These are phyloP conservation scores for Emydoidea blandingii DNA, from an alignment of 2,797 vertebrate genomes.

Conservation along the genomic window DNA sequence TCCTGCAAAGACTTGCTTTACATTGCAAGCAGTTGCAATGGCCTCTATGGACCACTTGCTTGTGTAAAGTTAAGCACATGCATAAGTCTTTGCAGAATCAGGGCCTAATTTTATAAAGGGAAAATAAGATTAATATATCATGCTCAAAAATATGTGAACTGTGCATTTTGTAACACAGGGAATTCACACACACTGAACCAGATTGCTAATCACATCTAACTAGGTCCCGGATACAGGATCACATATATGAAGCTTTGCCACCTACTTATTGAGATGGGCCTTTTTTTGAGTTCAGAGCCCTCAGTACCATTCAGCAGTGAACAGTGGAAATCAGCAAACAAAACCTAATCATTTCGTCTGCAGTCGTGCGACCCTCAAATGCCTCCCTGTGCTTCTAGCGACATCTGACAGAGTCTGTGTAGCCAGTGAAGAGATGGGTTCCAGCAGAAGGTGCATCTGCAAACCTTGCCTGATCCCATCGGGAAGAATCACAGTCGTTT, in stretches of 20 bases:
- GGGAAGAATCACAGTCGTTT: background rate
- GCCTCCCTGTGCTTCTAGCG: background rate
- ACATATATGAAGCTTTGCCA: too few species aligned
- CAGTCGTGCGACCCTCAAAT: background rate
- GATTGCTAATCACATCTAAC: too few species aligned
- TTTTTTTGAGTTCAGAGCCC: background rate
- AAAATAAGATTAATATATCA: background rate
- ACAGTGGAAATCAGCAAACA: fast-evolving
- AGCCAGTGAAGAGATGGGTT: background rate
- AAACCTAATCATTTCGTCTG: fast-evolving
- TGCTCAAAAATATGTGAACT: background rate
- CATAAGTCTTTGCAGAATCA: background rate
- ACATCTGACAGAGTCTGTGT: background rate
- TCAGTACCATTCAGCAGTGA: fast-evolving
- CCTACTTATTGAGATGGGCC: too few species aligned
- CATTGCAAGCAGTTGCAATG: background rate
- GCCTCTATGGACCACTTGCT: background rate
- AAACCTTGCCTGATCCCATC: background rate
- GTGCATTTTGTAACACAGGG: fast-evolving
- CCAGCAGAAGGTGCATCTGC: fast-evolving
- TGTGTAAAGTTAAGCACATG: background rate
- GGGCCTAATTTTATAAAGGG: background rate
- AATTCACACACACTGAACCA: background rate
- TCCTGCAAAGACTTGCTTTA: background rate
- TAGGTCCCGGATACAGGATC: background rate